Percentiles rank a stretch among this genome's conserved stretches.
Evolutionary conservation across 2,888 invertebrate species (phyloP).

Genomic region (Tyria jacobaeae): DNA sequence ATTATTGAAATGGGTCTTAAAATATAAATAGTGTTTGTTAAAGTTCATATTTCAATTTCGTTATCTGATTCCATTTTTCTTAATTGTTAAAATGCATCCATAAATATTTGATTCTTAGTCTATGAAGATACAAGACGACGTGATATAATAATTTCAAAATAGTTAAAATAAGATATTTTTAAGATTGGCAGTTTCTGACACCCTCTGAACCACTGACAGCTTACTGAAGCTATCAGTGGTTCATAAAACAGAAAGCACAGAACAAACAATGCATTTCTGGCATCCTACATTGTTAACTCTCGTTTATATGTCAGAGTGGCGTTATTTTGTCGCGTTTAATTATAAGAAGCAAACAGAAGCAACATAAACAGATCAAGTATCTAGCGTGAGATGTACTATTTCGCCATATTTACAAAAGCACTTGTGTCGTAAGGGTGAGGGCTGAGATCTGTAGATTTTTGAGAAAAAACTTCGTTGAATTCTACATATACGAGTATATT

Average conservation of each 20-base stretch:
- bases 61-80: too few species aligned
- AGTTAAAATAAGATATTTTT: background rate
- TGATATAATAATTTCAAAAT: background rate
- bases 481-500: too few species aligned
- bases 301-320: constrained; percentile 30
- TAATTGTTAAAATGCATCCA: too few species aligned
- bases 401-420: constrained; percentile 65
- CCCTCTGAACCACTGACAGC: background rate
- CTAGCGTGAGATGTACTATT: constrained; percentile 65
- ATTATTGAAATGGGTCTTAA: too few species aligned
- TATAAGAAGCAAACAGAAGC: constrained; percentile 59
- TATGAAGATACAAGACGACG: background rate
- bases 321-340: constrained; percentile 58
- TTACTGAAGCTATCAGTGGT: background rate
- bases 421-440: constrained; percentile 50
- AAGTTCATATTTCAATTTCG: too few species aligned
- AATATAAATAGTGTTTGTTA: too few species aligned
- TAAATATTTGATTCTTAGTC: too few species aligned
- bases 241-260: background rate
- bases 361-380: constrained; percentile 74
- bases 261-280: background rate
- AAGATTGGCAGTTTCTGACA: background rate
- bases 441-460: constrained; percentile 37
- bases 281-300: constrained; percentile 23
- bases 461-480: background rate